A percentile compares a stretch with the other conserved stretches of the same genome.
These are phyloP conservation scores for Agrotis clavis DNA, from an alignment of 2,888 invertebrate species.

Conservation along the genomic window DNA sequence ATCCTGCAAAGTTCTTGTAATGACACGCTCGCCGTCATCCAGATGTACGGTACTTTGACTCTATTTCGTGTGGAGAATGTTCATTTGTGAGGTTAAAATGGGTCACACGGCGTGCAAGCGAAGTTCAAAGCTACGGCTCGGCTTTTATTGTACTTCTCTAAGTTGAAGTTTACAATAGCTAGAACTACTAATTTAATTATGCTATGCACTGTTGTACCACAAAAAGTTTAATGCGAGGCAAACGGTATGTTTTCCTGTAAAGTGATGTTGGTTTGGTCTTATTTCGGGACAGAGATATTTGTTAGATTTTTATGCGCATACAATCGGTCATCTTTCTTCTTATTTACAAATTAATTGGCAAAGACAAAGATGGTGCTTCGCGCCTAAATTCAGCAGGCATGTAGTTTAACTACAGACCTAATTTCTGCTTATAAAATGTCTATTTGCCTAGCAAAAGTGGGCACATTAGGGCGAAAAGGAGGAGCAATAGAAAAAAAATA, in stretches of 20 bases:
- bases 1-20: conserved; percentile 42
- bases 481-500: no score
- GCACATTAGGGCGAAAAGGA: no score
- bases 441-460: neutral
- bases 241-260: conserved; percentile 24
- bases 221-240: conserved; percentile 30
- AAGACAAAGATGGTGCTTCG: neutral
- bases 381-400: no score
- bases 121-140: conserved; percentile 50
- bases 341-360: neutral
- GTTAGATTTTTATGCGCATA: neutral
- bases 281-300: neutral
- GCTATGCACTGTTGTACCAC: conserved; percentile 42
- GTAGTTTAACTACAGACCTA: neutral
- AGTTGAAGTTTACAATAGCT: conserved; percentile 55
- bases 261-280: neutral
- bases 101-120: conserved; percentile 46
- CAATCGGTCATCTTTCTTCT: neutral
- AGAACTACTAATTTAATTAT: conserved; percentile 57
- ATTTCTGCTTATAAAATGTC: neutral
- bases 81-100: conserved; percentile 58
- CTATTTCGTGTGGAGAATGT: conserved; percentile 46
- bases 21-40: conserved; percentile 49
- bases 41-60: conserved; percentile 35
- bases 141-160: conserved; percentile 57